These are phyloP conservation scores for Callaeas wilsoni DNA, from an alignment of 2,113 vertebrate species.

Conservation along the genomic window DNA sequence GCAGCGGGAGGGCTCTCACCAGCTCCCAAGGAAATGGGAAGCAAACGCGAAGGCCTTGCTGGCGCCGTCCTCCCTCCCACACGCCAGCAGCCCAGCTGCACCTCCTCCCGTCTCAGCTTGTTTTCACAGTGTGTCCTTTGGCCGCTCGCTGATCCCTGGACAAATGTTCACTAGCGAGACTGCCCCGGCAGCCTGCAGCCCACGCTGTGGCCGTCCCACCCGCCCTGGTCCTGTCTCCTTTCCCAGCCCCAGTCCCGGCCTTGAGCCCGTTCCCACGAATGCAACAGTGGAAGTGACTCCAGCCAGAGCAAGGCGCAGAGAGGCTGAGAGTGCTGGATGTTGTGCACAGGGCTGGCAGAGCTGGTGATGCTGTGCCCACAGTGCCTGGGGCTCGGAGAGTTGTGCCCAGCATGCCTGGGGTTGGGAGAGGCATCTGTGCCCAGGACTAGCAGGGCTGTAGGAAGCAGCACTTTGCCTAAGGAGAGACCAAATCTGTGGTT, in stretches of 20 bases:
- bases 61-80: not conserved
- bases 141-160: not conserved
- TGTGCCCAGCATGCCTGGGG: not conserved
- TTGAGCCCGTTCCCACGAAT: not conserved
- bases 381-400: not conserved
- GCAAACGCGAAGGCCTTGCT: not conserved
- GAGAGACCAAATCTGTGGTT: not conserved
- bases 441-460: not conserved
- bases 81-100: constrained; percentile 14
- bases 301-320: not conserved
- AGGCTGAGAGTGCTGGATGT: not conserved
- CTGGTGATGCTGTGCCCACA: not conserved
- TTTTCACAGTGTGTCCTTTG: not conserved
- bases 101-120: not conserved
- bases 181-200: not conserved
- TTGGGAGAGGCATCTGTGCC: not conserved
- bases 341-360: not conserved
- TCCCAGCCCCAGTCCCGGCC: not conserved
- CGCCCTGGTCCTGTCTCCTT: not conserved
- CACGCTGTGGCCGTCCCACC: not conserved
- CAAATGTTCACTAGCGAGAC: not conserved
- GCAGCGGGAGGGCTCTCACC: not conserved
- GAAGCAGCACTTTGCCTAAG: not conserved
- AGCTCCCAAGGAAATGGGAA: not conserved
- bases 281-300: not conserved